Base-by-base conservation (phyloP, 2,888 invertebrate genomes). In the Cantharis rustica region DNA sequence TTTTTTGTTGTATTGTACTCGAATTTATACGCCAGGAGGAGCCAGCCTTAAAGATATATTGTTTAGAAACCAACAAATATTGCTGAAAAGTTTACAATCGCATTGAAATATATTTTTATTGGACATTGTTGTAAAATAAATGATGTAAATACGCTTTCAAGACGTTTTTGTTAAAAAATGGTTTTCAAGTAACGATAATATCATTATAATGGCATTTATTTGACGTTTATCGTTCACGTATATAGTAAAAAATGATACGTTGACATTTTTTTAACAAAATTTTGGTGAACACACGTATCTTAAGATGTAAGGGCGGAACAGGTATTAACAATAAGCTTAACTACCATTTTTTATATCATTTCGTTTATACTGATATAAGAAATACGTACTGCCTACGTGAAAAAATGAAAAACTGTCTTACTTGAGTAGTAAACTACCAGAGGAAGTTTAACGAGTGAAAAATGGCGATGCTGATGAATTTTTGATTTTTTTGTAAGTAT, bases 11-110 rank as follows among this genome's bases (percentile, higher is more conserved):
- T 20, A 23, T 66, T 66, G 64, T 66, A 66, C 64, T 20, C 10
- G 64, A 66, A 66, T 66, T 66, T 66, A 66, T 66, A 20, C 64
- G 64, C 20, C 64, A 66, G 64, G 64, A 66, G 64, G 64, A 66
- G 64, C 23, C 20, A 66, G 64, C 17, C 64, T 16, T 16, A 47
- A 66, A 66, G 64, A 66, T 66, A 66, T 66, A 66, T 66, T 66
- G 64, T 66, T 66, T 47, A 66, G 23, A 17, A 66, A 23, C 64
- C 23, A 66, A 66, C 64, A 66, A 66, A 66, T 23, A 23, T 66
- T 23, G 20, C 20, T 20, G 64, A 66, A 66, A 66, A 66, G 20
- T 66, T 66, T 66, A 66, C 64, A 66, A 66, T 66, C 20, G 16
- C 17, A 66, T 66, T 16, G 64, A 66, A 66, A 66, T 66, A 20